phyloP scores from a whole-genome alignment of 2,888 invertebrate genomes.

The Petrolisthes manimaculis region DNA sequence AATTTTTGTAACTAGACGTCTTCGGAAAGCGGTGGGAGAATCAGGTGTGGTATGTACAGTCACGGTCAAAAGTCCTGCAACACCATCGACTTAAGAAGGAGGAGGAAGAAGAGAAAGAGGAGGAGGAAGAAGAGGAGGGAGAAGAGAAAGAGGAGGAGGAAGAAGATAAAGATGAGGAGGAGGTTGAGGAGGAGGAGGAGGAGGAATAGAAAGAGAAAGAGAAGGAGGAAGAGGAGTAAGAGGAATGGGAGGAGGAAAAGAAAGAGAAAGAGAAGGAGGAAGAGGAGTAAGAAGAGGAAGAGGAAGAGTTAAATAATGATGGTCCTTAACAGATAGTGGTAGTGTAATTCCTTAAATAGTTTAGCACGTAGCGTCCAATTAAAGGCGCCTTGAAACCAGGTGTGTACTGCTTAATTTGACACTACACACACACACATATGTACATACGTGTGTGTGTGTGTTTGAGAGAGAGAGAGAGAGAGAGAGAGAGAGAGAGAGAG shows the following conservation, averaged over 20 bases:
- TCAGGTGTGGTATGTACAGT: not conserved
- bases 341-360: too few relatives aligned
- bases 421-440: too few relatives aligned
- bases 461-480: not conserved
- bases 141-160: not conserved
- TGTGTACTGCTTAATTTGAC: too few relatives aligned
- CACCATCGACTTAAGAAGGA: too few relatives aligned
- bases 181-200: slow-evolving; percentile 17
- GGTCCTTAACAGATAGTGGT: too few relatives aligned
- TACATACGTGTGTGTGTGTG: too few relatives aligned
- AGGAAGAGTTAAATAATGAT: not conserved
- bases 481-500: not conserved
- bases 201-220: not conserved
- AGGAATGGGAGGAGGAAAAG: not conserved
- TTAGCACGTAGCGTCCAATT: too few relatives aligned
- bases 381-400: too few relatives aligned
- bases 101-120: not conserved
- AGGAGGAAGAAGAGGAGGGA: not conserved
- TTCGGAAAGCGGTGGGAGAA: not conserved
- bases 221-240: slow-evolving; percentile 5
- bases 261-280: not conserved
- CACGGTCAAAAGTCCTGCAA: too few relatives aligned
- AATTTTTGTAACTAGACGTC: not conserved
- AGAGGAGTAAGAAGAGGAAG: not conserved
- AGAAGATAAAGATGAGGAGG: slow-evolving; percentile 6